Conservation (phyloP, 1,140 invertebrate species). For the Marisa cornuarietis region DNA sequence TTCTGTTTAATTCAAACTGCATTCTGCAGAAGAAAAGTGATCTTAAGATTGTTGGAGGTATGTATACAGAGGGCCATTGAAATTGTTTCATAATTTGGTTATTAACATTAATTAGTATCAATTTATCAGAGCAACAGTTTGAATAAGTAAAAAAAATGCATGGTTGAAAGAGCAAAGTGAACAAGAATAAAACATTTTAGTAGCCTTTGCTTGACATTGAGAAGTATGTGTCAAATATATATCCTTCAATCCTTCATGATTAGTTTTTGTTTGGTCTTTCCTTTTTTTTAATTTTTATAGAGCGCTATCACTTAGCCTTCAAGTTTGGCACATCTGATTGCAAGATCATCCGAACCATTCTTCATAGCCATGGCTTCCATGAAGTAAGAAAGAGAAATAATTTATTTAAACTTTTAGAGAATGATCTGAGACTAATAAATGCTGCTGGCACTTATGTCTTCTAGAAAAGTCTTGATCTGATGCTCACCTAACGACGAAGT, state of each 20-base stretch:
- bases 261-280: background rate
- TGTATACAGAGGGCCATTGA: background rate
- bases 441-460: too few species aligned
- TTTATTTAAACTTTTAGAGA: background rate
- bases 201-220: conserved; percentile 9
- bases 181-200: background rate
- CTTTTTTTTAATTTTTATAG: conserved; percentile 47
- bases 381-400: conserved; percentile 49
- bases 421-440: background rate
- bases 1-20: conserved; percentile 58
- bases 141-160: background rate
- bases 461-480: too few species aligned
- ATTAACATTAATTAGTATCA: background rate
- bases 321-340: conserved; percentile 65
- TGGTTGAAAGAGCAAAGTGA: background rate
- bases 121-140: background rate
- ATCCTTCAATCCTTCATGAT: background rate
- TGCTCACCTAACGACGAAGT: too few species aligned
- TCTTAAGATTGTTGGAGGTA: conserved; percentile 62
- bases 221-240: background rate
- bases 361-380: conserved; percentile 63
- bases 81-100: background rate
- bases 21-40: conserved; percentile 53
- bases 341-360: conserved; percentile 62
- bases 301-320: conserved; percentile 64